Base-by-base conservation (phyloP, 2,113 vertebrate species). In the Scopus umbretta region DNA sequence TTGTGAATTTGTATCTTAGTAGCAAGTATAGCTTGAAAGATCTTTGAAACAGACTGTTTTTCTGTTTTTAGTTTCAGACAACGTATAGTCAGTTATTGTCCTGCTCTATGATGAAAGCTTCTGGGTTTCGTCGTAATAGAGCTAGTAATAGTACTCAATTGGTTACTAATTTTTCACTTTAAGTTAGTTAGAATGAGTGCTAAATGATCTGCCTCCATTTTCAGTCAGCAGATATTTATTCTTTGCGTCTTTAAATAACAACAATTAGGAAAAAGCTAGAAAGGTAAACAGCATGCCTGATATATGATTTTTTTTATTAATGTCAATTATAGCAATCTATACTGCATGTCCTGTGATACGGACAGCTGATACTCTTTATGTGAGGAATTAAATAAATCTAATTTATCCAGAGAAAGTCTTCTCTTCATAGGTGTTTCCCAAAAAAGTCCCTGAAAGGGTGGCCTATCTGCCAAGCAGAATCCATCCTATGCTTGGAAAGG, bases 401-500 rank as follows among this genome's bases (percentile, higher is more conserved):
- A 25, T 52, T 91, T 75, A 52, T 53, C 30, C 15, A 13, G 19
- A 76, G 43, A 45, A 91, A 10, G 8, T 36, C 19, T 27, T 49
- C 10, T 72, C 21, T 78, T 84, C 0, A 0, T 23, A 26, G 13
- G 12, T 30, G 11, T 10, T 81, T 65, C 53, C 25, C 6, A 11
- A 66, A 86, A 40, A 67, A 25, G 4, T 19, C 27, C 45, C 19
- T 50, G 42, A 65, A 53, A 72, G 47, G 4, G 10, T 66, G 6
- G 14, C 15, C 25, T 38, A 0, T 59, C 22, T 84, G 63, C 65
- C 6, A 36, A 50, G 29, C 7, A 67, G 52, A 50, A 55, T 47
- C 32, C 10, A 19, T 67, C 23, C 23, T 0, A 0, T 73, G 34
- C 16, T 72, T 19, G 5, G 50, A 81, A 71, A 84, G 18, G 3